Base-by-base conservation (phyloP, 2,113 vertebrate genomes). In the Shinisaurus crocodilurus region DNA sequence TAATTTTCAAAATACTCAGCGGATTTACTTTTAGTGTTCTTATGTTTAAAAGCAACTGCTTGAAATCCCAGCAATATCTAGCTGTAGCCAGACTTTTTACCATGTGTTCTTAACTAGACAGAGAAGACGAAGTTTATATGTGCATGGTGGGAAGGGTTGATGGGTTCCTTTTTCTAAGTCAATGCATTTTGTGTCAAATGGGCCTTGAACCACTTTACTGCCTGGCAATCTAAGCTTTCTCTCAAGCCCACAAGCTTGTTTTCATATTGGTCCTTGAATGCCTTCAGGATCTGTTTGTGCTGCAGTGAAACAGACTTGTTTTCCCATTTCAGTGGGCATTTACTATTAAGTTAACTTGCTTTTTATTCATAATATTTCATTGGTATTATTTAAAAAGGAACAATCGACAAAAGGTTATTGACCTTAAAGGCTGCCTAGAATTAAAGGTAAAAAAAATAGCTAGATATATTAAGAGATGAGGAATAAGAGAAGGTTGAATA, bases 261-360 rank as follows among this genome's bases (percentile, higher is more conserved):
- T 90, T 86, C 85, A 93, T 94, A 91, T 90, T 89, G 80, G 75
- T 86, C 67, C 45, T 77, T 82, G 89, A 85, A 92, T 29, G 63
- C 7, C 43, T 12, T 32, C 15, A 81, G 48, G 54, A 34, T 88
- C 43, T 81, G 15, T 43, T 82, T 63, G 16, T 77, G 81, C 89
- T 76, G 65, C 82, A 90, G 9, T 54, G 37, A 92, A 92, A 92
- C 74, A 82, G 40, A 67, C 85, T 34, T 91, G 6, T 88, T 88
- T 81, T 80, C 25, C 7, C 20, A 27, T 40, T 88, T 40, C 25
- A 81, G 34, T 79, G 25, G 27, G 18, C 37, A 57, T 40, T 40
- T 74, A 74, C 27, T 57, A 10, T 72, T n/a, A 32, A 23, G 29
- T 69, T 34, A 86, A n/a, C 54, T 54, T 63, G 60, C 60, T 32